Evolutionary conservation across 30 jellyfish, hydroid and myxozoan species (phyloP).

Genomic region (Cassiopea xamachana): DNA sequence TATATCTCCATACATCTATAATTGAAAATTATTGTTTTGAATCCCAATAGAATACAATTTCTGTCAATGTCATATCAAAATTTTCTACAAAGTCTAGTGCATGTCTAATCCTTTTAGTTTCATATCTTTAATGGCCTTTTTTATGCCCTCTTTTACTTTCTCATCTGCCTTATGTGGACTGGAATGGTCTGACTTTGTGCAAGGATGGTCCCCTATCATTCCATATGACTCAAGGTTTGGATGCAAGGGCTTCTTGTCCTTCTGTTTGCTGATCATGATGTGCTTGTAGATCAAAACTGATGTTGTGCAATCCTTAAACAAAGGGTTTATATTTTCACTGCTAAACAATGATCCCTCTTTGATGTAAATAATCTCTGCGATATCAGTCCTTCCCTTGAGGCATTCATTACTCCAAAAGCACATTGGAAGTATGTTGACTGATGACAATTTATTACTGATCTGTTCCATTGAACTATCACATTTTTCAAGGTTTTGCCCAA

Average conservation of each 20-base stretch:
- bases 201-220: conserved; percentile 52
- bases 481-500: conserved; percentile 81
- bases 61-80: not conserved
- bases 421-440: conserved; percentile 51
- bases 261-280: conserved; percentile 50
- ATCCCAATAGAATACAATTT: not conserved
- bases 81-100: conserved; percentile 51
- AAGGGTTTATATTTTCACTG: conserved; percentile 18
- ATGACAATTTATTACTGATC: conserved; percentile 13
- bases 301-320: conserved; percentile 74
- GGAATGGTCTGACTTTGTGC: conserved; percentile 70
- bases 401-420: conserved; percentile 92
- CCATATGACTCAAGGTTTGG: conserved; percentile 59
- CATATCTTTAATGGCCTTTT: conserved; percentile 87
- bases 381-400: conserved; percentile 78
- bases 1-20: not conserved
- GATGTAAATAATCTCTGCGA: conserved; percentile 82
- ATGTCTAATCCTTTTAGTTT: conserved; percentile 85
- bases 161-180: conserved; percentile 63
- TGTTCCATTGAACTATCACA: conserved; percentile 53
- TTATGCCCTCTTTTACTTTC: conserved; percentile 72
- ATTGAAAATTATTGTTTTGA: not conserved
- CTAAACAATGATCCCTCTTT: conserved; percentile 58
- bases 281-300: conserved; percentile 85
- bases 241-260: conserved; percentile 70